Base-by-base conservation (phyloP, 2,888 invertebrate species). In the Amiota minor region DNA sequence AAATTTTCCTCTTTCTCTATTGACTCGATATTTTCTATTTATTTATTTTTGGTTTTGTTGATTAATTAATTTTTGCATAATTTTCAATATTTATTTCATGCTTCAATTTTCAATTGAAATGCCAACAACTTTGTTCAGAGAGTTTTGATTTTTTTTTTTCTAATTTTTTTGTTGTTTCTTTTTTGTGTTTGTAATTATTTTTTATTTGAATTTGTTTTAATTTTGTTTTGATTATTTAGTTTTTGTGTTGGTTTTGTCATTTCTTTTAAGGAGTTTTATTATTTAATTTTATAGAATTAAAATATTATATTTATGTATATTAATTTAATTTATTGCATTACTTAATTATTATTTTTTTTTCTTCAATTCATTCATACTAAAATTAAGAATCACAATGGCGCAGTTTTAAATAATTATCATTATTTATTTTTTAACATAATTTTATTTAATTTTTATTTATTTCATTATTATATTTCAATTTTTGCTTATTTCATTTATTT, bases 371-470 rank as follows among this genome's bases (percentile, higher is more conserved):
- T 16, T 59, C 18, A 20, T 77, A 87, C 80, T 87, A 84, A 86
- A 88, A 86, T 88, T 88, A 88, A 86, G 85, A 89, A 89, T 89
- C 89, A 89, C 89, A 89, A 89, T 89, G 86, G 88, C 86, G 80
- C 6, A 35, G 35, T 35, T 35, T 35, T 35, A 35, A 35, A 35
- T 35, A 35, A 35, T 35, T 2, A 6, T 35, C 6, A 0, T 35
- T 35, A 6, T 35, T 35, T 35, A 35, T 35, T 4, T 35, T 35
- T 35, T 35, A 35, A 4, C 6, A 35, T 2, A 6, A 35, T 35
- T 35, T 35, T 35, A 2, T 8, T 35, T 2, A 8, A 6, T 35
- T 35, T 6, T 4, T 35, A 35, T 35, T 35, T 35, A 35, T 35
- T 23, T 23, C 23, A 23, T 23, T 23, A 35, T 35, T 35, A 35